A percentile compares a stretch with the other conserved stretches of the same genome.
phyloP scores from a whole-genome alignment of 92 coral and sea anemone species.

The Epizoanthus scotinus region DNA sequence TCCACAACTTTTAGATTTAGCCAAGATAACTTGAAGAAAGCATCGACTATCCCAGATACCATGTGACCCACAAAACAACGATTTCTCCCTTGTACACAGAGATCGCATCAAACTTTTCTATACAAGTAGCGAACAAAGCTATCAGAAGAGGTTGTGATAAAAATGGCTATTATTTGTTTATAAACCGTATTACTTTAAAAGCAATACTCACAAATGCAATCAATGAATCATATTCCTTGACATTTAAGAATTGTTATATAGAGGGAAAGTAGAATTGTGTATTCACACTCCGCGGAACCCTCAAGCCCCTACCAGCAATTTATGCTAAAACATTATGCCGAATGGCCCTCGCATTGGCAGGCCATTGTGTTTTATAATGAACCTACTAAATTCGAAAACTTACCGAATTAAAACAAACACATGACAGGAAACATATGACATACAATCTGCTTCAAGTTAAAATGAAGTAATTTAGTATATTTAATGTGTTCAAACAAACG shows the following conservation, averaged over 20 bases:
- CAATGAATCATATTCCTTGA: background rate
- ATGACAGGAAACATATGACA: background rate
- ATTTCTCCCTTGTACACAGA: background rate
- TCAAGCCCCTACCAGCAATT: background rate
- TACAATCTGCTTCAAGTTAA: background rate
- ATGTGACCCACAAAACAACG: background rate
- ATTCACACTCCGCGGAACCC: background rate
- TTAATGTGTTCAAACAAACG: too few relatives aligned
- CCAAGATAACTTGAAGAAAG: slow-evolving; percentile 26
- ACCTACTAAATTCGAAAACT: background rate
- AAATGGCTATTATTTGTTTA: background rate
- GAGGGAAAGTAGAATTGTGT: background rate
- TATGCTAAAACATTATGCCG: slow-evolving; percentile 5
- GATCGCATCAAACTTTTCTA: background rate
- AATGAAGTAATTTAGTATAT: background rate
- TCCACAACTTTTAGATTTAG: slow-evolving; percentile 6
- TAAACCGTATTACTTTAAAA: background rate
- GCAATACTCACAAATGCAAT: background rate
- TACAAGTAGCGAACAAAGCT: background rate
- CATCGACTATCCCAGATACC: background rate
- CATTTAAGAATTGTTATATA: background rate
- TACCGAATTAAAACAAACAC: slow-evolving; percentile 23
- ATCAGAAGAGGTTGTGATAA: background rate
- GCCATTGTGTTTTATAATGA: background rate
- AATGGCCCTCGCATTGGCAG: background rate